A percentile compares a stretch with the other conserved stretches of the same genome.
Conservation (phyloP, 2,113 vertebrate genomes). For the Felis chaus region DNA sequence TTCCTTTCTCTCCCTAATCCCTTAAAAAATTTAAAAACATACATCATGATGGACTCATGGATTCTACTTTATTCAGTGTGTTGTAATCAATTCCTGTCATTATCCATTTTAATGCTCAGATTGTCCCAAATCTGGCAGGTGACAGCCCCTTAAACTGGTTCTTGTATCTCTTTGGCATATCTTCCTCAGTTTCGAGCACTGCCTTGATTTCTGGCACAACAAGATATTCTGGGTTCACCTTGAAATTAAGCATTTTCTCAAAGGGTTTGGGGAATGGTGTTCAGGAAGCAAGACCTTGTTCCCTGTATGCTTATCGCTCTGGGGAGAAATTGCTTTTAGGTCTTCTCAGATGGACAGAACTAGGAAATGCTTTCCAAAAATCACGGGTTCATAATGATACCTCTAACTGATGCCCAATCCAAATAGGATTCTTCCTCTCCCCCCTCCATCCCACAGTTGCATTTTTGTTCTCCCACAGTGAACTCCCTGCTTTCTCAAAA, state of each 20-base stretch:
- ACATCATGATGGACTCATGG: neutral
- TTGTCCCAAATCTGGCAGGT: neutral
- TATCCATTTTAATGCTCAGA: neutral
- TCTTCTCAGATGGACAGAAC: neutral
- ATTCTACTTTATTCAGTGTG: neutral
- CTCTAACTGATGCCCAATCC: neutral
- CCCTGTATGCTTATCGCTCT: neutral
- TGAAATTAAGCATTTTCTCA: conserved; percentile 2
- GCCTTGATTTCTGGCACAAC: neutral
- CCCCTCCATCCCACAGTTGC: neutral
- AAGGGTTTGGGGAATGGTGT: neutral
- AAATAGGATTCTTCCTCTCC: neutral
- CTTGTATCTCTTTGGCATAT: neutral
- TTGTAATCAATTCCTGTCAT: neutral
- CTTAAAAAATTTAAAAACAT: neutral
- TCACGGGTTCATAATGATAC: neutral
- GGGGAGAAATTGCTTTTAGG: neutral
- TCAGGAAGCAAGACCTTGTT: neutral
- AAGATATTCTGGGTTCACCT: neutral
- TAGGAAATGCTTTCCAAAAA: neutral
- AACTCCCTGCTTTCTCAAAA: neutral
- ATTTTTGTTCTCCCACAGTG: neutral
- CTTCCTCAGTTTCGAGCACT: neutral
- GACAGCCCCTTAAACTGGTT: neutral
- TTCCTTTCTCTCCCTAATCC: neutral